These are phyloP conservation scores for Malacoraja senta DNA, from an alignment of 2,797 vertebrate species.

Conservation along the genomic window DNA sequence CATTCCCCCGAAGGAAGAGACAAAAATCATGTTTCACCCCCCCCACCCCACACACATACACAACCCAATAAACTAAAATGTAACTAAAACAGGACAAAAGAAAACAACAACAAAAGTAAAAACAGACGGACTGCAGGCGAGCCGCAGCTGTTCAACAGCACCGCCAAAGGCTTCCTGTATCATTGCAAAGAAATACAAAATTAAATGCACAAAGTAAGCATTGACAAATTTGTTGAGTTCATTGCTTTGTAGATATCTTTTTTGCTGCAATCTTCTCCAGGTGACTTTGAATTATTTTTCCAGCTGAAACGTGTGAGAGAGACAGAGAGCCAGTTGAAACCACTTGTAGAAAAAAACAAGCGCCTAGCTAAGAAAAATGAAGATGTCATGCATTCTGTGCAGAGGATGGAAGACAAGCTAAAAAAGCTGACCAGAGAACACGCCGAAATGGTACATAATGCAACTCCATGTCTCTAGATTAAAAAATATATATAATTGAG, in stretches of 20 bases:
- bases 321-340: constrained; percentile 90
- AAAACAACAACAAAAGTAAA: too few relatives aligned
- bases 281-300: neutral
- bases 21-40: too few relatives aligned
- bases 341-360: constrained; percentile 87
- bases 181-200: too few relatives aligned
- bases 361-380: constrained; percentile 89
- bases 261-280: neutral
- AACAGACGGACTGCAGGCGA: too few relatives aligned
- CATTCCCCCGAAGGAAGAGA: too few relatives aligned
- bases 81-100: too few relatives aligned
- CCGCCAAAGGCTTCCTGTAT: too few relatives aligned
- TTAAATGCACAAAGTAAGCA: neutral
- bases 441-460: constrained; percentile 72
- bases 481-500: neutral
- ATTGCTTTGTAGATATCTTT: neutral
- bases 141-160: too few relatives aligned
- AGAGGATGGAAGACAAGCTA: constrained; percentile 95
- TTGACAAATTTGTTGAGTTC: neutral
- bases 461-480: neutral
- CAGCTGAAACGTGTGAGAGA: constrained; percentile 87
- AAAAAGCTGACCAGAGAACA: constrained; percentile 83
- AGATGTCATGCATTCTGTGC: constrained; percentile 81
- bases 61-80: too few relatives aligned
- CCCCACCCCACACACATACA: too few relatives aligned